Evolutionary conservation across 2,888 invertebrate species (phyloP).

Genomic region (Odontocerum albicorne): DNA sequence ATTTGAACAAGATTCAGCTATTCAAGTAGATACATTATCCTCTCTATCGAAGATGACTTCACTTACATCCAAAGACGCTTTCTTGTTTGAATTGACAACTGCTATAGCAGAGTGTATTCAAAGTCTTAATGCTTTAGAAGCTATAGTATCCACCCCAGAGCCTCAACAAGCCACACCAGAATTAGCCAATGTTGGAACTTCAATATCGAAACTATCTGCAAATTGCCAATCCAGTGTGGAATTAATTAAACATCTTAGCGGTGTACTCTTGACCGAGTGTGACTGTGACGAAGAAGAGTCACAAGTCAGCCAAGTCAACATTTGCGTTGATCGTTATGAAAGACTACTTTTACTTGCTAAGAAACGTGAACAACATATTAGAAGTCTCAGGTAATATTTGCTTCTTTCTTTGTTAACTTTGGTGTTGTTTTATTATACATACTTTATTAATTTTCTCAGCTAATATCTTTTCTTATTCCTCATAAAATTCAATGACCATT

Average conservation of each 20-base stretch:
- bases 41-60: conserved; percentile 64
- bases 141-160: conserved; percentile 62
- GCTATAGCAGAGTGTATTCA: conserved; percentile 73
- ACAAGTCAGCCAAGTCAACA: conserved; percentile 64
- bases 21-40: conserved; percentile 81
- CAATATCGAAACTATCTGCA: conserved; percentile 74
- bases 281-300: conserved; percentile 68
- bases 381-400: conserved; percentile 68
- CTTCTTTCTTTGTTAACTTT: conserved; percentile 2
- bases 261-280: conserved; percentile 73
- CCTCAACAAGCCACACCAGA: conserved; percentile 57
- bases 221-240: conserved; percentile 81
- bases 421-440: neutral
- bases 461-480: neutral
- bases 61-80: conserved; percentile 81
- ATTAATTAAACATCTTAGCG: conserved; percentile 77
- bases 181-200: conserved; percentile 65
- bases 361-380: conserved; percentile 73
- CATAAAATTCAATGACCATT: neutral
- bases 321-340: conserved; percentile 68
- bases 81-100: conserved; percentile 71
- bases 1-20: conserved; percentile 75
- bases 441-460: conserved; percentile 1
- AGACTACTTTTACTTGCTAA: conserved; percentile 70
- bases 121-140: conserved; percentile 67